Evolutionary conservation across 2,797 vertebrate genomes (phyloP).

Genomic region (Benthosema pterotum): DNA sequence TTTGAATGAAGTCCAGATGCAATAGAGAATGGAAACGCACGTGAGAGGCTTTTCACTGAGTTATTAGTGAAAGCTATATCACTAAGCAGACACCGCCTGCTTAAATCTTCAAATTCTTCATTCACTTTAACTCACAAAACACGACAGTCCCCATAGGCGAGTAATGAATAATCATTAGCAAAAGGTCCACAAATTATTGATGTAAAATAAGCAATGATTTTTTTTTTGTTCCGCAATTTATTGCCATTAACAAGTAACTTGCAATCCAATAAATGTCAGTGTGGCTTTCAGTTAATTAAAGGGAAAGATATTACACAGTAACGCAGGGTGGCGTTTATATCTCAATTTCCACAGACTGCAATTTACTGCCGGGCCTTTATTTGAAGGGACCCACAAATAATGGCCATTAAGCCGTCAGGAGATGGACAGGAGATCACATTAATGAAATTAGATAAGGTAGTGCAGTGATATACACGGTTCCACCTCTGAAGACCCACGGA

Average conservation of each 20-base stretch:
- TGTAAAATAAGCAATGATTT: constrained; percentile 89
- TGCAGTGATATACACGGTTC: constrained; percentile 83
- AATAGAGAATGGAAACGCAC: constrained; percentile 33
- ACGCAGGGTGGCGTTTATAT: constrained; percentile 96
- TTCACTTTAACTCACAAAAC: constrained; percentile 81
- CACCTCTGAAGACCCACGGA: constrained; percentile 65
- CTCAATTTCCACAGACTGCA: constrained; percentile 92
- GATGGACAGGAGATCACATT: constrained; percentile 95
- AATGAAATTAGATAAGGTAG: constrained; percentile 95
- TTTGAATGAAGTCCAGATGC: constrained; percentile 37
- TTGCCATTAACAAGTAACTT: constrained; percentile 96
- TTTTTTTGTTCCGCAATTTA: constrained; percentile 86
- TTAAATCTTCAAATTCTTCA: constrained; percentile 77
- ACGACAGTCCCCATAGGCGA: constrained; percentile 68
- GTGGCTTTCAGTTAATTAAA: constrained; percentile 99
- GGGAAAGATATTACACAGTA: constrained; percentile 98
- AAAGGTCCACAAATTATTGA: constrained; percentile 85
- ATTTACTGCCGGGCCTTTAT: constrained; percentile 94
- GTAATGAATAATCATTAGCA: constrained; percentile 82
- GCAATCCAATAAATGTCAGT: constrained; percentile 97
- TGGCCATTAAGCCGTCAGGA: constrained; percentile 94
- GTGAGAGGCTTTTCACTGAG: constrained; percentile 47
- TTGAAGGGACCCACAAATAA: constrained; percentile 99
- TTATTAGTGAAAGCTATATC: constrained; percentile 51
- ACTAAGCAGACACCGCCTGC: constrained; percentile 67